Percentiles rank a stretch among this genome's conserved stretches.
phyloP scores from a whole-genome alignment of 2,113 vertebrate genomes.

The Chiloscyllium plagiosum region DNA sequence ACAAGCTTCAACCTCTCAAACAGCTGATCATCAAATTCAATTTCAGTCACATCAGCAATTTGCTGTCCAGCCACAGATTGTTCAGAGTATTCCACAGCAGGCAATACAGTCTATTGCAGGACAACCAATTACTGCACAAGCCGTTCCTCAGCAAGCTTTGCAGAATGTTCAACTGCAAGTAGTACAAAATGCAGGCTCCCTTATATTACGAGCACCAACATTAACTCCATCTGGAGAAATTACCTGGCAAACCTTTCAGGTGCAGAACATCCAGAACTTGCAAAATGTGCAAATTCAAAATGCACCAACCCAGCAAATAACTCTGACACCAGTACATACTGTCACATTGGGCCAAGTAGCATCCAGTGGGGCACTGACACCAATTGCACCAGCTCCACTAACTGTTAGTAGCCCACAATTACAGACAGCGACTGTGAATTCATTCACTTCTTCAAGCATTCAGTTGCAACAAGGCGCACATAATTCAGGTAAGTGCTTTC shows the following conservation, averaged over 20 bases:
- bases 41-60: constrained; percentile 79
- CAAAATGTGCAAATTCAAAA: constrained; percentile 97
- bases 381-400: constrained; percentile 73
- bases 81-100: constrained; percentile 81
- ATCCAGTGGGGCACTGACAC: constrained; percentile 69
- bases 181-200: constrained; percentile 82
- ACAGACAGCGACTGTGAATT: constrained; percentile 95
- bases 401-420: constrained; percentile 91
- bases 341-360: constrained; percentile 87
- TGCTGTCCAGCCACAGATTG: constrained; percentile 82
- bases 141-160: constrained; percentile 75
- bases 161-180: constrained; percentile 88
- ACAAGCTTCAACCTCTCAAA: constrained; percentile 80
- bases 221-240: constrained; percentile 95
- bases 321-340: constrained; percentile 90
- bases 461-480: constrained; percentile 77
- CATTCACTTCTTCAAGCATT: constrained; percentile 76
- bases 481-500: constrained; percentile 68
- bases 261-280: constrained; percentile 95
- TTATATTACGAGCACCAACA: constrained; percentile 98
- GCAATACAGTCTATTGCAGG: constrained; percentile 71
- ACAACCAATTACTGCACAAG: constrained; percentile 73
- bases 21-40: constrained; percentile 80
- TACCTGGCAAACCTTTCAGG: constrained; percentile 99
- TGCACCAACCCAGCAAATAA: constrained; percentile 88